phyloP scores from a whole-genome alignment of 2,797 vertebrate genomes.

The Etheostoma nigrum region DNA sequence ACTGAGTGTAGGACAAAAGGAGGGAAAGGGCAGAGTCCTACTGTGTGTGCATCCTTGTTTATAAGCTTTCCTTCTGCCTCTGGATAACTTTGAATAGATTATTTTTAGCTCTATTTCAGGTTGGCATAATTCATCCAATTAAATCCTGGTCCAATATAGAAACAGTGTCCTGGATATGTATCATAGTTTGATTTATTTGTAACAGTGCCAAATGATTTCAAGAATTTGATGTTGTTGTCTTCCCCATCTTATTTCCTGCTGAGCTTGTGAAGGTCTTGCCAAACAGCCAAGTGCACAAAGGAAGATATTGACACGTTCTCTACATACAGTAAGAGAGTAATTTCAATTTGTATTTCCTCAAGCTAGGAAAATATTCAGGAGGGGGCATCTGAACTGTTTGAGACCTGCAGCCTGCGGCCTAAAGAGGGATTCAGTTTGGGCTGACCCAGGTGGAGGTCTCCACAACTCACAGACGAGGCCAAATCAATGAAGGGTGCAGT shows the following conservation, averaged over 20 bases:
- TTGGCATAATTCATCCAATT: constrained; percentile 36
- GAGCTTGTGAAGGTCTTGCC: constrained; percentile 23
- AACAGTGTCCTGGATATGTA: constrained; percentile 13
- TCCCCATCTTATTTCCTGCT: constrained; percentile 24
- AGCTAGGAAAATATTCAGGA: constrained; percentile 59
- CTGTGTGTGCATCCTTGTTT: constrained; percentile 34
- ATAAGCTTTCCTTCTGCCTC: constrained; percentile 25
- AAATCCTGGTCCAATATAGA: constrained; percentile 25
- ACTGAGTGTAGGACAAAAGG: background rate
- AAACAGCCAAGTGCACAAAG: constrained; percentile 30
- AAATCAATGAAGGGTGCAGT: constrained; percentile 73
- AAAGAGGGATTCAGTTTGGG: constrained; percentile 64
- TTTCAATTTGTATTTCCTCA: constrained; percentile 56
- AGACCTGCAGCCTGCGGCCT: constrained; percentile 54
- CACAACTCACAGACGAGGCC: constrained; percentile 60
- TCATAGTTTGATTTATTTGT: background rate
- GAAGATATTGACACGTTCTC: constrained; percentile 41
- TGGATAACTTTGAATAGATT: constrained; percentile 10
- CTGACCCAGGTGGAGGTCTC: constrained; percentile 66
- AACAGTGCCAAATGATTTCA: constrained; percentile 12
- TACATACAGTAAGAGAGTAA: constrained; percentile 35
- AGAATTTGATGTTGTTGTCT: constrained; percentile 30
- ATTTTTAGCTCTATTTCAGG: constrained; percentile 41
- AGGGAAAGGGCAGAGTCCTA: constrained; percentile 22
- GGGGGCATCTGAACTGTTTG: constrained; percentile 58